phyloP scores from a whole-genome alignment of 1,140 invertebrate species.

The Cyphomyrmex costatus region DNA sequence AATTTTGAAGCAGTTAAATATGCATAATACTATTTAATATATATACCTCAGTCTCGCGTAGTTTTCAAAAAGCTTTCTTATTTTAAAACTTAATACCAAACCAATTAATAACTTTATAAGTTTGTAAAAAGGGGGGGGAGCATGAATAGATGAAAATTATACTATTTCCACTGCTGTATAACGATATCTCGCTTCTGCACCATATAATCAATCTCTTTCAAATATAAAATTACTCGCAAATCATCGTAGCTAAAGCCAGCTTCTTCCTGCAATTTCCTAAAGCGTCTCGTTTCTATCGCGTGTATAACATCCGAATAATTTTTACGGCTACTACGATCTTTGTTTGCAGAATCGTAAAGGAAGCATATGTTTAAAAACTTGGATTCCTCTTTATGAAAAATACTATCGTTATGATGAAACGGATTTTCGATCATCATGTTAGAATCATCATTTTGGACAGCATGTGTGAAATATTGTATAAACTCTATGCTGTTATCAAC shows the following conservation, averaged over 20 bases:
- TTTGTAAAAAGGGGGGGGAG: neutral
- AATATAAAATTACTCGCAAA: constrained; percentile 68
- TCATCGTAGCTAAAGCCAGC: constrained; percentile 58
- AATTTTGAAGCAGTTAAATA: neutral
- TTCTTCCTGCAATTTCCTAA: constrained; percentile 51
- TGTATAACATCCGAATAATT: neutral
- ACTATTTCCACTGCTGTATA: constrained; percentile 57
- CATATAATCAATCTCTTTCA: constrained; percentile 74
- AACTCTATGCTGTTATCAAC: neutral
- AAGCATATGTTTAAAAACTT: constrained; percentile 78
- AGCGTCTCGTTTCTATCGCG: constrained; percentile 55
- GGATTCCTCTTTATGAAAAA: constrained; percentile 73
- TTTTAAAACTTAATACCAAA: constrained; percentile 7
- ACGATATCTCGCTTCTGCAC: constrained; percentile 69
- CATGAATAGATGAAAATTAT: neutral
- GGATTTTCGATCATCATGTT: constrained; percentile 70
- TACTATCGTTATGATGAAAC: constrained; percentile 75
- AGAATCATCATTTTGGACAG: constrained; percentile 37
- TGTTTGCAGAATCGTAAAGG: neutral
- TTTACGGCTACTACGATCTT: constrained; percentile 6
- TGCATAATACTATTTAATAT: neutral
- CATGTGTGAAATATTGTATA: constrained; percentile 47
- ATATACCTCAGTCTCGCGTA: neutral
- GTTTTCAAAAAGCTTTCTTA: neutral
- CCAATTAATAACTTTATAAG: neutral